phyloP scores from a whole-genome alignment of 35 echinoderm and acorn worm genomes.

The Diadema setosum region DNA sequence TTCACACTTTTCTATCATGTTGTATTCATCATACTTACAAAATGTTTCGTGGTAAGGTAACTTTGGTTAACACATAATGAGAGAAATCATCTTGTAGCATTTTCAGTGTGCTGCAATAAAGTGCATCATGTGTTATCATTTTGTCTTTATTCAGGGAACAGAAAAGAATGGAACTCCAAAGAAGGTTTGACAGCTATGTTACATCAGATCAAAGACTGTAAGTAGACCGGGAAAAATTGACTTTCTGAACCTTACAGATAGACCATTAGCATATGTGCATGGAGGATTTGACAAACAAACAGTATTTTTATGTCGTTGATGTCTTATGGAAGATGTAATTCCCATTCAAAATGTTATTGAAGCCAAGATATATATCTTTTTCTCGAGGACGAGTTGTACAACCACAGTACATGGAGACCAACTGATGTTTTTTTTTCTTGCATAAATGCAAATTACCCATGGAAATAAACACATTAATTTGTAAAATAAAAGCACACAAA shows the following conservation, averaged over 20 bases:
- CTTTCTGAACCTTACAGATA: not conserved
- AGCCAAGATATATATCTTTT: not conserved
- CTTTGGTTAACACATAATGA: no score
- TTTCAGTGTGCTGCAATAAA: not conserved
- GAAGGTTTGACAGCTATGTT: constrained; percentile 36
- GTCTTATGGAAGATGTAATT: not conserved
- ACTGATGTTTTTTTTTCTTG: no score
- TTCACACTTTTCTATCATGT: no score
- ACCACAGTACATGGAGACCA: no score
- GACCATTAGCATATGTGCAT: not conserved
- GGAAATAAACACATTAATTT: no score
- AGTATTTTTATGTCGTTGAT: not conserved
- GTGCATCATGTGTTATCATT: not conserved
- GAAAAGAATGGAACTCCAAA: constrained; percentile 60
- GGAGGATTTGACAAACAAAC: not conserved
- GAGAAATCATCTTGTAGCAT: not conserved
- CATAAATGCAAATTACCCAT: no score
- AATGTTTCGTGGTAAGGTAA: no score
- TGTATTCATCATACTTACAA: no score
- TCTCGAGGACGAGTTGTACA: no score
- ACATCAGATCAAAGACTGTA: constrained; percentile 57
- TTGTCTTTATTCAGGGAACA: constrained; percentile 36
- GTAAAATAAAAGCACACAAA: no score
- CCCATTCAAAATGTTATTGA: not conserved
- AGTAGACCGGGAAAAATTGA: not conserved